Evolutionary conservation across 2,888 invertebrate genomes (phyloP).

Genomic region (Tholera decimalis): DNA sequence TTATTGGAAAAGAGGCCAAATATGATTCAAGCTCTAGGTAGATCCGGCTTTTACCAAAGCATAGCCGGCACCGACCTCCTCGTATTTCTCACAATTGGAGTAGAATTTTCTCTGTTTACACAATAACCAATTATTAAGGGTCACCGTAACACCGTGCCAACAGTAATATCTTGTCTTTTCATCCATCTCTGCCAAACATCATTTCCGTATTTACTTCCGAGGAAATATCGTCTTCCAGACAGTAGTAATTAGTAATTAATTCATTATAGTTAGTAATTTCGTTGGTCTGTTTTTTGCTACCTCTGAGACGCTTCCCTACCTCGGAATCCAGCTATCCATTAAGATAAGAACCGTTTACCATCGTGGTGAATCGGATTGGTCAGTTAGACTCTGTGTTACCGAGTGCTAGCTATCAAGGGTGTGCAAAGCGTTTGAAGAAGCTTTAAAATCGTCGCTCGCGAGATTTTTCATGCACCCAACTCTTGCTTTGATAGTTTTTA

Average conservation of each 20-base stretch:
- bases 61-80: background rate
- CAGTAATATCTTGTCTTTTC: slow-evolving; percentile 8
- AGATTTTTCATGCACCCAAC: too few relatives aligned
- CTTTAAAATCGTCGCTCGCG: too few relatives aligned
- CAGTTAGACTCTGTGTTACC: too few relatives aligned
- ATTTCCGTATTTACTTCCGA: slow-evolving; percentile 1
- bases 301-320: background rate
- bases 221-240: slow-evolving; percentile 6
- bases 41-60: background rate
- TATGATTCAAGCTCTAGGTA: too few relatives aligned
- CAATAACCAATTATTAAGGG: slow-evolving; percentile 5
- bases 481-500: too few relatives aligned
- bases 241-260: too few relatives aligned
- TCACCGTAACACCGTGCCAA: background rate
- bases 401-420: too few relatives aligned
- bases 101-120: slow-evolving; percentile 3
- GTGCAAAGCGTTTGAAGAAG: too few relatives aligned
- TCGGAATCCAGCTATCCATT: too few relatives aligned
- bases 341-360: too few relatives aligned
- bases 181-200: slow-evolving; percentile 26
- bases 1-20: too few relatives aligned
- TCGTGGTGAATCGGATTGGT: too few relatives aligned
- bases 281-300: background rate
- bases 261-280: slow-evolving; percentile 4
- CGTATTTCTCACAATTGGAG: background rate